Evolutionary conservation across 35 echinoderm and acorn worm species (phyloP), one percentile per base, ranked within the genome.

Genomic region (Eucidaris tribuloides): DNA sequence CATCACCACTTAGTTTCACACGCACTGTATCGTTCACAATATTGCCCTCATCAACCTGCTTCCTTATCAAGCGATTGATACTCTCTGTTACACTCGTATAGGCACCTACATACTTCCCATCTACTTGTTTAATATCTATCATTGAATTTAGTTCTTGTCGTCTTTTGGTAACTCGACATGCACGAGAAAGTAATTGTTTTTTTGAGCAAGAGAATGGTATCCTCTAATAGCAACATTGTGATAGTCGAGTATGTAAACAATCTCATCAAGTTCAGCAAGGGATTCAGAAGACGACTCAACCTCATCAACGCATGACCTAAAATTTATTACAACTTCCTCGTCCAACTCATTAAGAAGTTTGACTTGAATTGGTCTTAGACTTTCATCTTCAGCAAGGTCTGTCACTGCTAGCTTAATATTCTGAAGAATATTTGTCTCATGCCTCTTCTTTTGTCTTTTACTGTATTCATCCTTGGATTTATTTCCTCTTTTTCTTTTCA

Each of bases 1-100:
- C 88, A 79, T 91, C 88, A 30, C 88, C 88, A 60, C 88, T 91
- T 46, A 91, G 32, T 44, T 90, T 90, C 5, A 90, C 32, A 77
- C 71, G 37, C n/a, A 90, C 57, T 1, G 13, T 50, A n/a, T 27
- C 66, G 29, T 90, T 22, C 24, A 35, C 29, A 63, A 29, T 84
- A 3, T 24, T 20, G 56, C 59, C 58, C 78, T 43, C 3, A 19
- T 45, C 55, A 56, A 62, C 62, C n/a, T n/a, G n/a, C n/a, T n/a
- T n/a, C 24, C 3, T 11, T 41, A 57, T 15, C 62, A 14, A 7
- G 15, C 13, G 71, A 7, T 14, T 36, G 5, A 11, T 77, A 35
- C n/a, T 72, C 57, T 83, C 2, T 79, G 46, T 4, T 62, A 18
- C 34, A 76, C 79, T 0, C 66, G 62, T 59, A 56, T 84, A 1